These are phyloP conservation scores for Chamaetylas fuelleborni DNA, from an alignment of 2,113 vertebrate species.

Conservation along the genomic window DNA sequence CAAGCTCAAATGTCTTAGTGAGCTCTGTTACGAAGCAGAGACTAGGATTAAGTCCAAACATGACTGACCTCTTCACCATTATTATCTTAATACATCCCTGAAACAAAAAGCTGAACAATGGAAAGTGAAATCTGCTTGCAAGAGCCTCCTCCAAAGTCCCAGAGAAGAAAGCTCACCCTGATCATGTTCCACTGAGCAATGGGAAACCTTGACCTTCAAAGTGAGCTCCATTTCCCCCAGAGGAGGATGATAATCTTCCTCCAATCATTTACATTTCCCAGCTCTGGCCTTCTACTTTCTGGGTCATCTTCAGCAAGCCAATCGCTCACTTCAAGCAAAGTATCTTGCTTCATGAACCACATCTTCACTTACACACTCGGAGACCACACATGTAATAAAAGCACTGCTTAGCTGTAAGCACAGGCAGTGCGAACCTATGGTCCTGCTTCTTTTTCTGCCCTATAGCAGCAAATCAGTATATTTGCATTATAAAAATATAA, in stretches of 20 bases:
- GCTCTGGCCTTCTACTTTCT: neutral
- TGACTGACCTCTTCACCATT: neutral
- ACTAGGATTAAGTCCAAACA: neutral
- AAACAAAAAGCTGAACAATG: neutral
- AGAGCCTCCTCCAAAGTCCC: neutral
- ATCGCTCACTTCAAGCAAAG: neutral
- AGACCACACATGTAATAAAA: neutral
- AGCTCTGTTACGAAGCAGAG: neutral
- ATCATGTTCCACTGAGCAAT: neutral
- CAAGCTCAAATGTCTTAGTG: slow-evolving; percentile 21
- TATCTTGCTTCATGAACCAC: neutral
- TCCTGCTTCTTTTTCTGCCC: neutral
- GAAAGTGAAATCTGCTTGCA: neutral
- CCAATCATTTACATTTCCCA: neutral
- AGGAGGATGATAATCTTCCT: neutral
- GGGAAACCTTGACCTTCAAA: neutral
- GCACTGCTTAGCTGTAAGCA: neutral
- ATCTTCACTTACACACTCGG: neutral
- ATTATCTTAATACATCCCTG: neutral
- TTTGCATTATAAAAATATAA: neutral
- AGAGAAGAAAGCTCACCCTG: neutral
- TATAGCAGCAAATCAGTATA: neutral
- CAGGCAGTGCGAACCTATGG: neutral
- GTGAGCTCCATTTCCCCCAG: neutral
- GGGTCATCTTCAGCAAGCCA: neutral